These are phyloP conservation scores for Alsophila aescularia DNA, from an alignment of 2,888 invertebrate genomes.

Conservation along the genomic window DNA sequence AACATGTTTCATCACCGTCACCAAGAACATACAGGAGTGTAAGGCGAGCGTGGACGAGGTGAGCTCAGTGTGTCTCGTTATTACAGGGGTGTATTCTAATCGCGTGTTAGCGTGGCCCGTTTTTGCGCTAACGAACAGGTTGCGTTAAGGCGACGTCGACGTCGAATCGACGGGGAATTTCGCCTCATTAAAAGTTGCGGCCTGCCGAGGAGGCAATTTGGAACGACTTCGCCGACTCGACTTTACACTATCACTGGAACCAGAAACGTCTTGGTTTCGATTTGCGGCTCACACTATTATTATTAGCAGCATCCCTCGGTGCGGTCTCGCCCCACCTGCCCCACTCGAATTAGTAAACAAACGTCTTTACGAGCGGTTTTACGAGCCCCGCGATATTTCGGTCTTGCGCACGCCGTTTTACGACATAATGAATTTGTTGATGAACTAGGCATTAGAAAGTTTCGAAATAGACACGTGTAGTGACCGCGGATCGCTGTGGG, in stretches of 20 bases:
- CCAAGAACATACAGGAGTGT: not conserved
- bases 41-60: constrained; percentile 1
- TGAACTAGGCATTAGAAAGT: constrained; percentile 83
- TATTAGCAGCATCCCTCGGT: constrained; percentile 75
- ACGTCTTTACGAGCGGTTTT: constrained; percentile 84
- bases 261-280: constrained; percentile 32
- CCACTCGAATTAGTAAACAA: constrained; percentile 84
- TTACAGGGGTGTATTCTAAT: constrained; percentile 79
- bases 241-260: constrained; percentile 68
- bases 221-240: constrained; percentile 65
- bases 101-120: constrained; percentile 82
- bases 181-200: constrained; percentile 84
- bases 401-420: constrained; percentile 81
- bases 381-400: constrained; percentile 83
- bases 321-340: constrained; percentile 76
- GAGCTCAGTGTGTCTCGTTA: constrained; percentile 60
- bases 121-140: constrained; percentile 84
- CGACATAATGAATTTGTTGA: constrained; percentile 85
- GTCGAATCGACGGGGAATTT: constrained; percentile 79
- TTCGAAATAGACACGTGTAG: constrained; percentile 80
- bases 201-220: constrained; percentile 77
- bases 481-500: constrained; percentile 60
- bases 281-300: constrained; percentile 55
- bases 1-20: not conserved
- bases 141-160: constrained; percentile 79